Base-by-base conservation (phyloP, 2,113 vertebrate genomes). In the Ivindomyrus marchei region DNA sequence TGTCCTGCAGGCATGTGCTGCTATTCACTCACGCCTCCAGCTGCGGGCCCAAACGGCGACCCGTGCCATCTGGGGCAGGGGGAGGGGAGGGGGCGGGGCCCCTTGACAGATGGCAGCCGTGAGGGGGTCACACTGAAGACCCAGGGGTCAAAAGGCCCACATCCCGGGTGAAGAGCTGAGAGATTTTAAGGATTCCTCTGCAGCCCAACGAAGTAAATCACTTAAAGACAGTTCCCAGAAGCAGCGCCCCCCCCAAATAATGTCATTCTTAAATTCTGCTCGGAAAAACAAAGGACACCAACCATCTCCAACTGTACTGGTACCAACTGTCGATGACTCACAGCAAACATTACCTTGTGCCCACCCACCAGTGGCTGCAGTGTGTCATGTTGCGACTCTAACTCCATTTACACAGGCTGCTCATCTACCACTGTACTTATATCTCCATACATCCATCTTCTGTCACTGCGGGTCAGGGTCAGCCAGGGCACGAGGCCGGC, bases 71-170 rank as follows among this genome's bases (percentile, higher is more conserved):
- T 58, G 90, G 90, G 89, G 87, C 58, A 84, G 89, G 94, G 91
- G 92, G 83, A 15, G 27, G 27, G 27, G 9, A 27, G 66, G 66
- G 27, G 66, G 66, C n/a, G 19, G 36, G 87, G 90, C 90, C 70
- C 89, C 88, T 24, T 93, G 94, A 94, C 94, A 95, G 95, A 96
- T 95, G 95, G 95, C 52, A 24, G 92, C 92, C 92, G 90, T 89
- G 89, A 90, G 93, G 93, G 93, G 93, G 49, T 95, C 93, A 95
- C 84, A n/a, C 90, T 93, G 90, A 90, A 66, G 74, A 84, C 87
- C 88, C 91, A 91, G 88, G 90, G 92, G 91, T 93, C 93, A 94
- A 92, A 91, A 91, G 92, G 87, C 90, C 92, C 70, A 89, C 87
- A 90, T 93, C 91, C 93, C 92, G 46, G 56, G 91, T 56, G 74